Percentiles rank a stretch among this genome's conserved stretches.
Evolutionary conservation across 2,888 invertebrate genomes (phyloP).

Genomic region (Tuberolachnus salignus): DNA sequence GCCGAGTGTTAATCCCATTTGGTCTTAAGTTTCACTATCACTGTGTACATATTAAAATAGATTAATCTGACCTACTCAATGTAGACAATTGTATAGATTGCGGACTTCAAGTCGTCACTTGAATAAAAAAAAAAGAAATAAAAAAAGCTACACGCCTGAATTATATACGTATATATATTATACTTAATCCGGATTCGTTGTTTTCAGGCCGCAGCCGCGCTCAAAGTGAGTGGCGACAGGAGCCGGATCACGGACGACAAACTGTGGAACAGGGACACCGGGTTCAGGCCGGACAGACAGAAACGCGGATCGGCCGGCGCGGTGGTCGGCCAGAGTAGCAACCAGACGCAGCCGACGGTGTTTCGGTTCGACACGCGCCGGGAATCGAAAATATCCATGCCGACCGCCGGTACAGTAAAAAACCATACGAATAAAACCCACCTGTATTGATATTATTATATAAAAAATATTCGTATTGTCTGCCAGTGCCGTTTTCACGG

Average conservation of each 20-base stretch:
- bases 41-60: no score
- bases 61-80: no score
- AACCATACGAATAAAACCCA: neutral
- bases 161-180: no score
- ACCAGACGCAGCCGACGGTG: slow-evolving; percentile 32
- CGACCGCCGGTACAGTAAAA: slow-evolving; percentile 5
- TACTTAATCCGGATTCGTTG: neutral
- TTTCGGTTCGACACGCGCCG: slow-evolving; percentile 45
- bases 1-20: no score
- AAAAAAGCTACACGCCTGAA: no score
- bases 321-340: slow-evolving; percentile 62
- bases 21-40: no score
- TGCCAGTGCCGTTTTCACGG: no score
- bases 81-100: no score
- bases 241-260: slow-evolving; percentile 49
- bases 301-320: slow-evolving; percentile 67
- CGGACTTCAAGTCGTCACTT: no score
- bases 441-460: no score
- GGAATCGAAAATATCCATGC: slow-evolving; percentile 47
- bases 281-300: slow-evolving; percentile 61
- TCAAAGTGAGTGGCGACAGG: slow-evolving; percentile 23
- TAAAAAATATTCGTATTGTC: no score
- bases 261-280: slow-evolving; percentile 43
- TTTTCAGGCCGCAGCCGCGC: slow-evolving; percentile 41
- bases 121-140: no score